These are phyloP conservation scores for Pelecanus crispus DNA, from an alignment of 2,113 vertebrate genomes.

Conservation along the genomic window DNA sequence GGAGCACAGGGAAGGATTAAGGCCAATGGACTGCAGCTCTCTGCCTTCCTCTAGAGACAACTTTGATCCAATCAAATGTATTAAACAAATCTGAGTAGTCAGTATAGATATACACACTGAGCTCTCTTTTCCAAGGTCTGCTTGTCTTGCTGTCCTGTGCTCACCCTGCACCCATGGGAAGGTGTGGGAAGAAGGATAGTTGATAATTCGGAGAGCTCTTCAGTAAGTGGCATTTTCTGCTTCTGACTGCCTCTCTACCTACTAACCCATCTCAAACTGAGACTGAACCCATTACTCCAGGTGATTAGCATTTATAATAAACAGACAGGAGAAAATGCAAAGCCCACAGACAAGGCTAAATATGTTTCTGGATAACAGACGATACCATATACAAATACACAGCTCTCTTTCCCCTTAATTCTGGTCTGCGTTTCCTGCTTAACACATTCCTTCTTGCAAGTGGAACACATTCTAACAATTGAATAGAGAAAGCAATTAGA, in stretches of 20 bases:
- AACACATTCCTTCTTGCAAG: not conserved
- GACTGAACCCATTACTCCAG: not conserved
- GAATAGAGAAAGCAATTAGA: conserved; percentile 48
- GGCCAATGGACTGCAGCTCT: conserved; percentile 37
- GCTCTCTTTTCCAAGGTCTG: not conserved
- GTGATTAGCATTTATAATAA: not conserved
- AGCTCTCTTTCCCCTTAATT: not conserved
- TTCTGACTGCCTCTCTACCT: not conserved
- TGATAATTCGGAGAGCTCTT: not conserved
- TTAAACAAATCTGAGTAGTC: not conserved
- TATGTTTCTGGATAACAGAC: not conserved
- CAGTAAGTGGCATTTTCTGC: not conserved
- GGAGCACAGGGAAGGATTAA: conserved; percentile 43
- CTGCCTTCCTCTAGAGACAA: not conserved
- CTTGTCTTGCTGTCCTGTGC: not conserved
- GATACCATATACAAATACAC: not conserved
- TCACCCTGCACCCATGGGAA: not conserved
- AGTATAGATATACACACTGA: not conserved
- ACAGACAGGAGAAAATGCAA: not conserved
- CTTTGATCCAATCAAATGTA: not conserved
- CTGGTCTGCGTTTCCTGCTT: not conserved
- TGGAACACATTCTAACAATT: conserved; percentile 22
- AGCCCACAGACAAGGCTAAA: not conserved
- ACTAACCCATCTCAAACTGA: not conserved
- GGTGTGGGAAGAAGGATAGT: not conserved